Percentiles rank a stretch among this genome's conserved stretches.
phyloP scores from a whole-genome alignment of 1,140 invertebrate species.

The Orchestia grillus region DNA sequence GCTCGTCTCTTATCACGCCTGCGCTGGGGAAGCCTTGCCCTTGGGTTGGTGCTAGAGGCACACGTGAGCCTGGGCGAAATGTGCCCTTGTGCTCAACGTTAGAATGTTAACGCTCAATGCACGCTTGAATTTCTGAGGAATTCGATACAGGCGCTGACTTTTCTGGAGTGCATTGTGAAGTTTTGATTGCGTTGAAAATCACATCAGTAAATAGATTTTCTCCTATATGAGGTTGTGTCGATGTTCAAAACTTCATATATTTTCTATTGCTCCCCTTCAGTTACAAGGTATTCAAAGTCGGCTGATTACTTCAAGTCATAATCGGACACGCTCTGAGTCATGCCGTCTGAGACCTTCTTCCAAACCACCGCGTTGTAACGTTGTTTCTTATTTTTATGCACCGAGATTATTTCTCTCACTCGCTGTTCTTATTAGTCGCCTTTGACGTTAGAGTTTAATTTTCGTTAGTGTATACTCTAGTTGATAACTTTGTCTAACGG shows the following conservation, averaged over 20 bases:
- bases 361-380: background rate
- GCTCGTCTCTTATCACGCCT: background rate
- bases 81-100: background rate
- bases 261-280: background rate
- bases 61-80: background rate
- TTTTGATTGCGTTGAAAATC: background rate
- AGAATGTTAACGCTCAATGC: background rate
- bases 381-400: background rate
- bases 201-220: background rate
- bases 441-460: background rate
- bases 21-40: background rate
- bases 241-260: background rate
- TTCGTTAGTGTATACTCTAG: slow-evolving; percentile 40
- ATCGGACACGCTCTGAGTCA: background rate
- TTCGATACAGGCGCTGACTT: background rate
- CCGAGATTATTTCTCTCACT: background rate
- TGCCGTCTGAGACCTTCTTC: background rate
- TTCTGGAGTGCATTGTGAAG: background rate
- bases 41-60: background rate
- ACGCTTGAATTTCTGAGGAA: background rate
- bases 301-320: too few relatives aligned
- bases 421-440: background rate
- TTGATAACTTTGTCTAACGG: background rate
- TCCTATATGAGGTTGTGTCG: background rate
- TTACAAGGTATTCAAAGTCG: background rate